These are phyloP conservation scores for Spodoptera litura DNA, from an alignment of 1,140 invertebrate species.

Conservation along the genomic window DNA sequence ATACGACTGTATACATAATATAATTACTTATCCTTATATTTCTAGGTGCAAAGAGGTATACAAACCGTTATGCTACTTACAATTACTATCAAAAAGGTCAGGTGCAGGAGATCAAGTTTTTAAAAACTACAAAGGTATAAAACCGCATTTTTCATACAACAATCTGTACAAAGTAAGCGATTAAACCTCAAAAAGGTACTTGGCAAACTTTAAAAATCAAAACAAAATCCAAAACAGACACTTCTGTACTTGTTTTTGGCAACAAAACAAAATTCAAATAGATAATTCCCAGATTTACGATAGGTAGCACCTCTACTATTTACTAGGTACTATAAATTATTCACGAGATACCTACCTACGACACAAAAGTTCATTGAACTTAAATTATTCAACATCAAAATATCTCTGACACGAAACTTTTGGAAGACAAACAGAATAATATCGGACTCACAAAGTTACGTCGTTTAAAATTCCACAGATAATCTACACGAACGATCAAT, in stretches of 20 bases:
- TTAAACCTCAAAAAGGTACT: too few species aligned
- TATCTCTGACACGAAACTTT: not conserved
- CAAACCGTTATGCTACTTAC: too few species aligned
- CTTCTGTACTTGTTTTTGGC: too few species aligned
- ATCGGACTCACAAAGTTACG: conserved; percentile 6
- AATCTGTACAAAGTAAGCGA: too few species aligned
- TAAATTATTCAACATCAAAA: not conserved
- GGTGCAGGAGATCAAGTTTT: too few species aligned
- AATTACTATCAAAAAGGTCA: too few species aligned
- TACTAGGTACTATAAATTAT: not conserved
- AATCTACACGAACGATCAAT: conserved; percentile 23
- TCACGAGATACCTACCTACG: not conserved
- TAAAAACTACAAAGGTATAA: too few species aligned
- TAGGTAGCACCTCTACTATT: not conserved
- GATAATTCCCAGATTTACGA: not conserved
- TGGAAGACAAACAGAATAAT: conserved; percentile 14
- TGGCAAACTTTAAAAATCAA: not conserved
- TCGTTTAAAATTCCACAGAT: conserved; percentile 5
- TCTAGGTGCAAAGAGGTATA: too few species aligned
- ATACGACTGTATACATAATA: too few species aligned
- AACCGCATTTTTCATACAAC: too few species aligned
- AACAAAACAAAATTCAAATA: not conserved
- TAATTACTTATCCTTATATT: too few species aligned
- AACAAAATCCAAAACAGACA: too few species aligned
- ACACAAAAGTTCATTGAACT: not conserved